phyloP scores from a whole-genome alignment of 1,140 invertebrate genomes.

The Atta colombica region DNA sequence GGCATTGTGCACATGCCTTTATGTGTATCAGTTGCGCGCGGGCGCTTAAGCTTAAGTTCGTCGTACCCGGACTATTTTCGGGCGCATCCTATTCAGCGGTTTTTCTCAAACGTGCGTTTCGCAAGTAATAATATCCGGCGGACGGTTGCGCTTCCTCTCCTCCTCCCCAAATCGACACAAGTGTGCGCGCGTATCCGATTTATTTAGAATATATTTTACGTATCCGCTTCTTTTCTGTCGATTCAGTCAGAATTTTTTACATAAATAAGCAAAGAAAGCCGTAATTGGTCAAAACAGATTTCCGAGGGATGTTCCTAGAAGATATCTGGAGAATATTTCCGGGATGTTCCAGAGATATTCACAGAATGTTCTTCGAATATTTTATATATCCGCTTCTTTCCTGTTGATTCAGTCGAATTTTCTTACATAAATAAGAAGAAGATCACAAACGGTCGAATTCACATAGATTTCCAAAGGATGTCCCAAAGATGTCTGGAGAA shows the following conservation, averaged over 20 bases:
- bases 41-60: conserved; percentile 67
- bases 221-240: neutral
- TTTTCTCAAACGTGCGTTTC: conserved; percentile 68
- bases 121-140: conserved; percentile 27
- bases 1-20: conserved; percentile 73
- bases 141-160: neutral
- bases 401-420: neutral
- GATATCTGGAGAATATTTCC: too few species aligned
- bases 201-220: neutral
- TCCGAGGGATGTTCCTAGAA: too few species aligned
- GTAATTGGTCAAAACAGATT: too few species aligned
- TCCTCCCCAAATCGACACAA: neutral
- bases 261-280: too few species aligned
- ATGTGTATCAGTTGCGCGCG: conserved; percentile 40
- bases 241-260: neutral
- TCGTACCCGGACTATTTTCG: conserved; percentile 74
- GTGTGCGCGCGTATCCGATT: too few species aligned
- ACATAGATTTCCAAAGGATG: too few species aligned
- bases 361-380: neutral
- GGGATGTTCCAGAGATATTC: too few species aligned
- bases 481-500: too few species aligned
- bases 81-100: conserved; percentile 58
- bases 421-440: too few species aligned
- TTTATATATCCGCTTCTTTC: neutral
- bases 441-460: too few species aligned